Conservation (phyloP, 2,113 vertebrate species). For the Burhinus bistriatus region DNA sequence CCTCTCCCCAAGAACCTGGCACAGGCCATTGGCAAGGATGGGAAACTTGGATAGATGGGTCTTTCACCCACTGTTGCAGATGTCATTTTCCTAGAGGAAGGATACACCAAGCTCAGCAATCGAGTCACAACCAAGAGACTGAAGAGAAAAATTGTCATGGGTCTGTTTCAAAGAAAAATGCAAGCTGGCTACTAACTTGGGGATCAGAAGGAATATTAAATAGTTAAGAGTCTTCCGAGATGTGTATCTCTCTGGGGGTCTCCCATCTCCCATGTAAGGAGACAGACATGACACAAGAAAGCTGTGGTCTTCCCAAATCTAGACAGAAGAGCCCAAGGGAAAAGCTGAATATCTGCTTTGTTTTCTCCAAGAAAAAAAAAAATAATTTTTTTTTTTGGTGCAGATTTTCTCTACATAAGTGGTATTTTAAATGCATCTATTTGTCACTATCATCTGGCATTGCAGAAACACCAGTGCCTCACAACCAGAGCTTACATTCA, state of each 20-base stretch:
- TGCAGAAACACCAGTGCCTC: background rate
- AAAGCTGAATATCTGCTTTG: background rate
- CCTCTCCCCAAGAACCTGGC: background rate
- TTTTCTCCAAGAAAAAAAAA: background rate
- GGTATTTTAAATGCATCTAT: background rate
- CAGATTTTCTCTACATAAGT: background rate
- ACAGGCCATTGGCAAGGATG: accelerated
- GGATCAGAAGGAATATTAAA: background rate
- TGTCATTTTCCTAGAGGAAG: background rate
- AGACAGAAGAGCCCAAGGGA: background rate
- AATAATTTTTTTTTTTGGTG: accelerated
- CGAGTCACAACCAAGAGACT: background rate
- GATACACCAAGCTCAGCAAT: background rate
- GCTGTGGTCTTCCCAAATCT: background rate
- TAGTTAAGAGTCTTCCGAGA: background rate
- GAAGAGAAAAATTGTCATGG: background rate
- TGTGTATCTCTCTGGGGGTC: background rate
- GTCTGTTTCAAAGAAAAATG: background rate
- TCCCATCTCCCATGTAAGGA: background rate
- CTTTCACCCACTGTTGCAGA: background rate
- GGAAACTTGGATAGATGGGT: background rate
- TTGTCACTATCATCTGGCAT: background rate
- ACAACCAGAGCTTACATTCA: background rate
- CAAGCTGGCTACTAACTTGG: background rate
- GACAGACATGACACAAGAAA: background rate